A percentile compares a stretch with the other conserved stretches of the same genome.
Conservation (phyloP, 2,888 invertebrate genomes). For the Parnassius smintheus region DNA sequence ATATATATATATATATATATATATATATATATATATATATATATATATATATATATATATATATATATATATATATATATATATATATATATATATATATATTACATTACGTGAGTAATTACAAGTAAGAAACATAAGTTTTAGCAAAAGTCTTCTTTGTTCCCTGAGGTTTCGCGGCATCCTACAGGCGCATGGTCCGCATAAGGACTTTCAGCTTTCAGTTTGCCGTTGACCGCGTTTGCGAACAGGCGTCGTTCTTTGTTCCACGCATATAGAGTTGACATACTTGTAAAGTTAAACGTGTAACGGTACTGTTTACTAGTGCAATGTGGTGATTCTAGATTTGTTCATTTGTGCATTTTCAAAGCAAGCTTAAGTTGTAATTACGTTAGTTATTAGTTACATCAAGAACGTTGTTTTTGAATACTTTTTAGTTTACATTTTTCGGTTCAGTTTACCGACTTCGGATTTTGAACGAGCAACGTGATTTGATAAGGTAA, state of each 20-base stretch:
- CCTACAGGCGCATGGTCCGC: conserved; percentile 14
- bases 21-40: too few relatives aligned
- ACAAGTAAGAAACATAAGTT: too few relatives aligned
- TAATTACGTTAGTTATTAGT: too few relatives aligned
- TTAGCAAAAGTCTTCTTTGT: not conserved
- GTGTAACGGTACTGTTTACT: conserved; percentile 9
- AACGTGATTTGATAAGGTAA: conserved; percentile 16
- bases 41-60: too few relatives aligned
- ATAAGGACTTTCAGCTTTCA: conserved; percentile 18
- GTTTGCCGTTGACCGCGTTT: conserved; percentile 17
- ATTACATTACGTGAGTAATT: too few relatives aligned
- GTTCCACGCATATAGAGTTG: not conserved
- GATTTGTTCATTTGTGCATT: not conserved
- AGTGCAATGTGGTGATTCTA: conserved; percentile 10
- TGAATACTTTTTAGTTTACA: too few relatives aligned
- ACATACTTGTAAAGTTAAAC: conserved; percentile 14
- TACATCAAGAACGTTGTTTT: too few relatives aligned
- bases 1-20: too few relatives aligned
- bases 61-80: too few relatives aligned
- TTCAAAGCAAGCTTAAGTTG: not conserved
- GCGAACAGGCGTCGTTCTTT: conserved; percentile 14
- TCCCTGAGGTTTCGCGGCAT: conserved; percentile 18
- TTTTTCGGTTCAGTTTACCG: conserved; percentile 9
- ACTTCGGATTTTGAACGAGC: conserved; percentile 7
- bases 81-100: too few relatives aligned